phyloP scores from a whole-genome alignment of 2,888 invertebrate genomes.

The Acronicta psi region DNA sequence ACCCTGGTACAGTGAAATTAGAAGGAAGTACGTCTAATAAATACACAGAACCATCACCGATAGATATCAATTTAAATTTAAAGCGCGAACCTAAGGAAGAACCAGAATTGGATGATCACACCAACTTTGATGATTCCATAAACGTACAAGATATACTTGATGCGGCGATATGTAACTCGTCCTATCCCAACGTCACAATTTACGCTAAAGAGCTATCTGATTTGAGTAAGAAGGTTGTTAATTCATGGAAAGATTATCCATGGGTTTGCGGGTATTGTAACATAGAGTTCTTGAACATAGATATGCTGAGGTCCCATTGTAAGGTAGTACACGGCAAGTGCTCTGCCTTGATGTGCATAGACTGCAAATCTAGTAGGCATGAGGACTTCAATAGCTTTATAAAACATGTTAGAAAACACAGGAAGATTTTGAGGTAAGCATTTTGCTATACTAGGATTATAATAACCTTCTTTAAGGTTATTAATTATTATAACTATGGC shows the following conservation, averaged over 20 bases:
- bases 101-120: conserved; percentile 53
- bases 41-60: background rate
- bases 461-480: too few species aligned
- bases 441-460: too few species aligned
- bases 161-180: conserved; percentile 70
- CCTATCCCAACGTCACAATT: conserved; percentile 70
- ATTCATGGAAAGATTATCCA: conserved; percentile 79
- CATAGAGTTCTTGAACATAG: conserved; percentile 77
- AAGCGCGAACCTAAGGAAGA: conserved; percentile 79
- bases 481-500: too few species aligned
- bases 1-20: conserved; percentile 53
- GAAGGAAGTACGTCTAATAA: conserved; percentile 44
- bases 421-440: conserved; percentile 87
- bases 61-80: conserved; percentile 57
- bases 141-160: conserved; percentile 78
- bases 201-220: conserved; percentile 76
- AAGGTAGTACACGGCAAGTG: conserved; percentile 90
- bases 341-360: conserved; percentile 90
- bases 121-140: conserved; percentile 55
- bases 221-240: conserved; percentile 64
- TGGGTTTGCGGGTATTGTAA: conserved; percentile 82
- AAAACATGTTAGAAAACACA: conserved; percentile 90
- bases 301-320: conserved; percentile 89
- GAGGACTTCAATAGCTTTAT: conserved; percentile 90
- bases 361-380: conserved; percentile 90